A percentile compares a stretch with the other conserved stretches of the same genome.
Evolutionary conservation across 2,888 invertebrate species (phyloP).

Genomic region (Hypselothyrea guttata): DNA sequence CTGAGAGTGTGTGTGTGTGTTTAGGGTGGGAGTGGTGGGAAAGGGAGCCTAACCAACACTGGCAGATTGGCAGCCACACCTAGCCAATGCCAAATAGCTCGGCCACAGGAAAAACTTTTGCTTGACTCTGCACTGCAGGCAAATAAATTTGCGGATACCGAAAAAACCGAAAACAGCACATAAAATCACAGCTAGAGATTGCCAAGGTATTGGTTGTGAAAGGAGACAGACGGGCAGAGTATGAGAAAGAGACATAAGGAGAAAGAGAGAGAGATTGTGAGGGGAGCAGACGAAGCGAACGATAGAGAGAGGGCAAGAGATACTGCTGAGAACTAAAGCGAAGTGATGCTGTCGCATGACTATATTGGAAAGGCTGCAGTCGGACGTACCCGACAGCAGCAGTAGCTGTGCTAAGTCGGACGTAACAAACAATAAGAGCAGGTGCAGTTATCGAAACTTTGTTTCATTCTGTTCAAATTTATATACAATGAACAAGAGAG

Average conservation of each 20-base stretch:
- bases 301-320: not conserved
- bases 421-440: too few species aligned
- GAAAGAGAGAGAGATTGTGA: not conserved
- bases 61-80: constrained; percentile 27
- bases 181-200: constrained; percentile 72
- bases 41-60: constrained; percentile 1
- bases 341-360: too few species aligned
- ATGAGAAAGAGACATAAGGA: constrained; percentile 3
- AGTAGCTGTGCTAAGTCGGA: too few species aligned
- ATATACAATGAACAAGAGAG: too few species aligned
- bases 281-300: not conserved
- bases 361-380: too few species aligned
- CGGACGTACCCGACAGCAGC: too few species aligned
- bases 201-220: constrained; percentile 43
- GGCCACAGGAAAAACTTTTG: constrained; percentile 55
- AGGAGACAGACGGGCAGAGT: constrained; percentile 4
- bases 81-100: constrained; percentile 27
- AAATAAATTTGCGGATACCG: constrained; percentile 72
- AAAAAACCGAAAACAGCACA: constrained; percentile 75
- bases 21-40: constrained; percentile 5
- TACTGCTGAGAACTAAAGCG: too few species aligned
- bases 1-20: too few species aligned
- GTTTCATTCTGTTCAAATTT: too few species aligned
- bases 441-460: too few species aligned
- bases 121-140: constrained; percentile 70